Evolutionary conservation across 2,797 vertebrate species (phyloP).

Genomic region (Neostethus bicornis): DNA sequence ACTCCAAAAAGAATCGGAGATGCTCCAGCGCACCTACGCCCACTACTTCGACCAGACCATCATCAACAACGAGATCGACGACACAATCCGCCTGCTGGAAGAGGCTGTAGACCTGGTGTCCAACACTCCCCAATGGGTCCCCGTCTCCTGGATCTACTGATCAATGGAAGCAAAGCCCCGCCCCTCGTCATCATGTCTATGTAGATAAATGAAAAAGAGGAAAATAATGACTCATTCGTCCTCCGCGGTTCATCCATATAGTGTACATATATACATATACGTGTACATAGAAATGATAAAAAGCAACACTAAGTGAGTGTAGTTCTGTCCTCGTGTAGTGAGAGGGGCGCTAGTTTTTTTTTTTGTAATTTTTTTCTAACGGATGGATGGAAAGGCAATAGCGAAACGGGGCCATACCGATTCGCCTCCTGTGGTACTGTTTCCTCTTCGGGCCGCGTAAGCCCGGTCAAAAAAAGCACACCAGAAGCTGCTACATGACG

Average conservation of each 20-base stretch:
- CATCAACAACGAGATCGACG: constrained; percentile 99
- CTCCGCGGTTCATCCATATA: constrained; percentile 90
- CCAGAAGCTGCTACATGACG: constrained; percentile 66
- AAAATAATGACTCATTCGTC: constrained; percentile 69
- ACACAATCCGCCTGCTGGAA: constrained; percentile 98
- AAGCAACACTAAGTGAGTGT: constrained; percentile 81
- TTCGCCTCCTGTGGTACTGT: constrained; percentile 62
- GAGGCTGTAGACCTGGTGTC: constrained; percentile 98
- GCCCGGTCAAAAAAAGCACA: constrained; percentile 87
- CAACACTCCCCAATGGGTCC: constrained; percentile 96
- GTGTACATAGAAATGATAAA: constrained; percentile 81
- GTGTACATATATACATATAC: constrained; percentile 82
- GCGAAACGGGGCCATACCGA: constrained; percentile 68
- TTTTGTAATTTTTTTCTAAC: constrained; percentile 85
- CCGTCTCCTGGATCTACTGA: constrained; percentile 99
- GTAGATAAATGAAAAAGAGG: constrained; percentile 65
- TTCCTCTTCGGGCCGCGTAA: constrained; percentile 30
- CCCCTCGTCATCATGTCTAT: constrained; percentile 68
- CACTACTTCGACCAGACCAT: constrained; percentile 99
- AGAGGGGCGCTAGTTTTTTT: constrained; percentile 86
- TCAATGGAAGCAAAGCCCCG: not conserved
- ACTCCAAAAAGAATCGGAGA: constrained; percentile 98
- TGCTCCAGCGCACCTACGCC: constrained; percentile 97
- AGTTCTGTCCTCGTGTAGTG: constrained; percentile 91
- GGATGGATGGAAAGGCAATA: constrained; percentile 65